Percentiles rank a stretch among this genome's conserved stretches.
Conservation (phyloP, 2,888 invertebrate species). For the Pristionchus arcanus region DNA sequence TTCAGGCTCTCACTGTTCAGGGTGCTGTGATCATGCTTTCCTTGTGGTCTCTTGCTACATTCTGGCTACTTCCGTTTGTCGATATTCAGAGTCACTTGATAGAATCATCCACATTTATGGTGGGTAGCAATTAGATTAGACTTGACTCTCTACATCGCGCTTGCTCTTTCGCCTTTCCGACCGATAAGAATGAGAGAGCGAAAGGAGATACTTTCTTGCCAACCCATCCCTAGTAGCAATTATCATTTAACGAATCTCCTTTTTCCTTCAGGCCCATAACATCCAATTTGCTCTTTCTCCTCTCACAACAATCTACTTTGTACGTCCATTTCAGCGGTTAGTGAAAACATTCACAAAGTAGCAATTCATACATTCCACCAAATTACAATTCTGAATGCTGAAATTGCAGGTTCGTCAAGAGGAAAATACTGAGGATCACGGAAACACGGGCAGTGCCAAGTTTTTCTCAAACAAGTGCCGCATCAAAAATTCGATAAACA, state of each 20-base stretch:
- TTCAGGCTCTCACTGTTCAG: neutral
- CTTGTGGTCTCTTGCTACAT: neutral
- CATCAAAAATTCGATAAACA: neutral
- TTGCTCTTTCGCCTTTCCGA: no score
- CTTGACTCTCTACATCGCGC: no score
- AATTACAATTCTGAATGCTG: neutral
- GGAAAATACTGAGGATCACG: neutral
- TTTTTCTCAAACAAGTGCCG: neutral
- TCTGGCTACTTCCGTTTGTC: neutral
- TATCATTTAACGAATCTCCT: no score
- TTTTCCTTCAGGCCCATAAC: neutral
- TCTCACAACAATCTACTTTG: conserved; percentile 8
- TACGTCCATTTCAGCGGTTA: neutral
- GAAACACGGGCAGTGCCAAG: neutral
- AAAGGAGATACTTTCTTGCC: no score
- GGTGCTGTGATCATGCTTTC: neutral
- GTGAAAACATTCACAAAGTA: neutral
- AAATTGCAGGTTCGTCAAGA: neutral
- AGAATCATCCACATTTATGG: neutral
- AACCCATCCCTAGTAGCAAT: no score
- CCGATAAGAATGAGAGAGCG: no score
- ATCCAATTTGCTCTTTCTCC: neutral
- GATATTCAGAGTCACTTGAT: neutral
- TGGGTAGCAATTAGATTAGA: neutral
- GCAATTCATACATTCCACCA: neutral